Percentiles rank a stretch among this genome's conserved stretches.
Conservation (phyloP, 2,888 invertebrate genomes). For the Hydroisotoma schaefferi region DNA sequence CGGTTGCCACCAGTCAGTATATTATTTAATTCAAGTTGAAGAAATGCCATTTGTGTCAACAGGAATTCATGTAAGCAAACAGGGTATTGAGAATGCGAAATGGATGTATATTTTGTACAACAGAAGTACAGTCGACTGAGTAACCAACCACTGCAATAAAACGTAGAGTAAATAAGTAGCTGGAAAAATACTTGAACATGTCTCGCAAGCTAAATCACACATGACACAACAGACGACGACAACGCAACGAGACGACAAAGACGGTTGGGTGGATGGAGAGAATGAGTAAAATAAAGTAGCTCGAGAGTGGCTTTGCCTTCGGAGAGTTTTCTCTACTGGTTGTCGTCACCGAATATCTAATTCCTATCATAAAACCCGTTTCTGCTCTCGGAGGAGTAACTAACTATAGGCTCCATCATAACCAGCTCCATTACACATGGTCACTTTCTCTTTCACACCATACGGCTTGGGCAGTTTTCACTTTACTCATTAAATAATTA, state of each 20-base stretch:
- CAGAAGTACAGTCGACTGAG: too few species aligned
- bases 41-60: too few species aligned
- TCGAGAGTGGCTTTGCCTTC: not conserved
- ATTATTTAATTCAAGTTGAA: too few species aligned
- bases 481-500: too few species aligned
- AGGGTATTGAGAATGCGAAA: too few species aligned
- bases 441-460: not conserved
- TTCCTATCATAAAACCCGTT: constrained; percentile 2
- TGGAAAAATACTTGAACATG: constrained; percentile 18
- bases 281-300: not conserved
- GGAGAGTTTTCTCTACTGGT: too few species aligned
- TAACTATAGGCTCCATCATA: not conserved
- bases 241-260: not conserved
- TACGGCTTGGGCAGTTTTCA: too few species aligned
- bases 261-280: not conserved
- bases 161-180: constrained; percentile 7
- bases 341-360: constrained; percentile 7
- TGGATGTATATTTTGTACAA: too few species aligned
- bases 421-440: not conserved
- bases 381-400: not conserved
- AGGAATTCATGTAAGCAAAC: too few species aligned
- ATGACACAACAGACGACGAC: constrained; percentile 11
- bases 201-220: constrained; percentile 14
- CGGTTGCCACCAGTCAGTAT: too few species aligned
- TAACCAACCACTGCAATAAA: not conserved